phyloP scores from a whole-genome alignment of 2,113 vertebrate species.

The Chloroceryle aenea region DNA sequence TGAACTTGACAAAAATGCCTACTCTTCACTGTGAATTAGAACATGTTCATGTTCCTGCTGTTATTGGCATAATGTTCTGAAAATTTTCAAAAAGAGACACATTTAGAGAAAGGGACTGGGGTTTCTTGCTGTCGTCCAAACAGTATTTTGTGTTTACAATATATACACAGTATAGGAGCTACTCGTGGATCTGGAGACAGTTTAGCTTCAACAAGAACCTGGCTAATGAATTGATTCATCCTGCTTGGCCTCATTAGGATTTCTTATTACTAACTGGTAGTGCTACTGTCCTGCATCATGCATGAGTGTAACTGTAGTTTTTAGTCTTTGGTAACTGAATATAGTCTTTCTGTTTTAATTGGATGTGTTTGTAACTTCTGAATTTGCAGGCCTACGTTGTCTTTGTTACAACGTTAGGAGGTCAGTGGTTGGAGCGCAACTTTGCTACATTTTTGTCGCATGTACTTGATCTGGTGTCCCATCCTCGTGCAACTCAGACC shows the following conservation, averaged over 20 bases:
- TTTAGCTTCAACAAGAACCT: not conserved
- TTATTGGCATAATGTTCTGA: not conserved
- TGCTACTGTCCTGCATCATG: not conserved
- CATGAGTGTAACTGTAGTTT: not conserved
- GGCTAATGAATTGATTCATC: not conserved
- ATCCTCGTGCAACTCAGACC: conserved; percentile 96
- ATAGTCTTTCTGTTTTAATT: not conserved
- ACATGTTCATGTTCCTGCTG: fast-evolving
- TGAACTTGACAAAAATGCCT: not conserved
- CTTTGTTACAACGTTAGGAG: conserved; percentile 93
- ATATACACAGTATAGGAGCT: not conserved
- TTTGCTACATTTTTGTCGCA: conserved; percentile 95
- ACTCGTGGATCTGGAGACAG: not conserved
- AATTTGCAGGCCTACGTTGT: conserved; percentile 93
- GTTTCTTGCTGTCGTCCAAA: not conserved
- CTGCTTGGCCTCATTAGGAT: not conserved
- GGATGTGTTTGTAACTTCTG: not conserved
- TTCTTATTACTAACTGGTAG: not conserved
- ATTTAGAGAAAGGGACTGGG: not conserved
- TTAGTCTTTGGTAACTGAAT: not conserved
- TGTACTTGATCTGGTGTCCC: conserved; percentile 93
- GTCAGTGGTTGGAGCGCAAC: conserved; percentile 97
- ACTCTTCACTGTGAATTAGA: not conserved
- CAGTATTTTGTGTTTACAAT: not conserved
- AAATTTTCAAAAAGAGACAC: not conserved